Evolutionary conservation across 2,888 invertebrate species (phyloP), one percentile per base, ranked within the genome.

Genomic region (Deroplatys truncata): DNA sequence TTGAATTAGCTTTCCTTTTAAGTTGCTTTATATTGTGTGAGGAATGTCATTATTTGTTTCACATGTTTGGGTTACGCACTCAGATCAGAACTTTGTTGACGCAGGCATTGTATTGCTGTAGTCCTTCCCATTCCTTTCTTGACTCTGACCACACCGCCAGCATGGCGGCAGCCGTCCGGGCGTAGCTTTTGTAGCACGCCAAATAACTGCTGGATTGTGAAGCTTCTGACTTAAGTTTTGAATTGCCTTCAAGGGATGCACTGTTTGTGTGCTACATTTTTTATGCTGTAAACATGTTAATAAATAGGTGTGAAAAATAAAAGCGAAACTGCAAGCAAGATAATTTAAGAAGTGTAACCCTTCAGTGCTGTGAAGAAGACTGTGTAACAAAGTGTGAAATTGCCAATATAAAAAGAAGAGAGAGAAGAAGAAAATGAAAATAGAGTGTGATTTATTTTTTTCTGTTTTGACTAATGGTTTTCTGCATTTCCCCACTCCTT

Each of bases 121-220:
- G 25, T 72, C 56, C 56, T 72, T 72, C 56, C 56, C 25, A 25
- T 7, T 20, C 56, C 20, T 72, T 72, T 72, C 56, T 20, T 72
- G 56, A 72, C 56, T 72, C 25, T 72, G 56, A 72, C 56, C 56
- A 72, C 16, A 72, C 87, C 43, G 43, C 43, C 31, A 35, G 25
- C 16, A 83, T 87, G 87, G 89, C 82, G 82, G 84, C 72, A 85
- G 85, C 89, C 89, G 85, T 89, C 89, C 89, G 72, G 85, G n/a
- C 35, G 85, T 89, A 20, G 85, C 85, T 43, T 82, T 82, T 85
- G 35, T 72, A 89, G 85, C 89, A 89, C 35, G 82, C 82, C 82
- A 72, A 85, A 82, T 89, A 85, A 84, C 84, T 72, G 82, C 35
- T 85, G 82, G 89, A 85, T 89, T 89, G 87, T 82, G 82, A 82